Evolutionary conservation across 2,888 invertebrate genomes (phyloP).

Genomic region (Quadroppia sp.): DNA sequence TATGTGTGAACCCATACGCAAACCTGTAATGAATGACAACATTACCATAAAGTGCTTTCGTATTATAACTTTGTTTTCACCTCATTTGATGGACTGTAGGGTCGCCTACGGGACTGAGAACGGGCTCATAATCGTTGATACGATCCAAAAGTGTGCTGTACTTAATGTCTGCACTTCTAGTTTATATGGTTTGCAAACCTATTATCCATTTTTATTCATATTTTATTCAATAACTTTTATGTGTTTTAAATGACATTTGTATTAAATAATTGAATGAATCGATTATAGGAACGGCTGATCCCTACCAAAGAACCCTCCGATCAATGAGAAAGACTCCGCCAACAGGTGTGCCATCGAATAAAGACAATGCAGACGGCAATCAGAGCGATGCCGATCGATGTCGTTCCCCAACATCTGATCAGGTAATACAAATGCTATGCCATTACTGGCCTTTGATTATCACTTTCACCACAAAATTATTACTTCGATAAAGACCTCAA

Average conservation of each 20-base stretch:
- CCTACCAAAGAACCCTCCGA: constrained; percentile 73
- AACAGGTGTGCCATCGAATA: constrained; percentile 42
- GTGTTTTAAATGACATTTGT: neutral
- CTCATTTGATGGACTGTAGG: constrained; percentile 57
- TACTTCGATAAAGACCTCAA: neutral
- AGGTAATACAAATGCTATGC: constrained; percentile 60
- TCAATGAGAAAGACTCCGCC: constrained; percentile 62
- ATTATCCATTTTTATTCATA: too few species aligned
- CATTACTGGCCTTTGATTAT: neutral
- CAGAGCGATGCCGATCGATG: constrained; percentile 48
- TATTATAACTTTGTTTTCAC: neutral
- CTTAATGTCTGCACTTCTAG: constrained; percentile 83
- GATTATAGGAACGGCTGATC: constrained; percentile 63
- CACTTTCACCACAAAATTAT: neutral
- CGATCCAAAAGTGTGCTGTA: constrained; percentile 84
- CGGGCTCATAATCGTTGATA: constrained; percentile 90
- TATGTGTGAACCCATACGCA: constrained; percentile 92
- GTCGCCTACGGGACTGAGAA: constrained; percentile 96
- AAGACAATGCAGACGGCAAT: constrained; percentile 45
- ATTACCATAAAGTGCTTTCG: neutral
- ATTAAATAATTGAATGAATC: neutral
- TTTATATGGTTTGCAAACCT: constrained; percentile 65
- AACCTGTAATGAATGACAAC: constrained; percentile 79
- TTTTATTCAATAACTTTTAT: neutral
- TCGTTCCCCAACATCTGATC: constrained; percentile 72